Conservation (phyloP, 2,888 invertebrate genomes). For the Chloromyia formosa region DNA sequence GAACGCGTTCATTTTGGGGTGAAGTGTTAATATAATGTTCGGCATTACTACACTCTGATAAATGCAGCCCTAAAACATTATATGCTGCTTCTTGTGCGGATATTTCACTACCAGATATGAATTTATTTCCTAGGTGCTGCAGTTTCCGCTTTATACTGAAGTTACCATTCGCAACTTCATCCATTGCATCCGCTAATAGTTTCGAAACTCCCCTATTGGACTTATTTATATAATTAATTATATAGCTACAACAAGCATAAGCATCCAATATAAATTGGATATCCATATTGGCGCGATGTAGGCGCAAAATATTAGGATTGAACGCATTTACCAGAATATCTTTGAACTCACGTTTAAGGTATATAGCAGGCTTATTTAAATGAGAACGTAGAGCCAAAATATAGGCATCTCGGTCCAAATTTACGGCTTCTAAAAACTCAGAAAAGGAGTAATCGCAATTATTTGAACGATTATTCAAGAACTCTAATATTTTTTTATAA, state of each 20-base stretch:
- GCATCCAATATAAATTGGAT: conserved; percentile 57
- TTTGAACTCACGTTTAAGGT: neutral
- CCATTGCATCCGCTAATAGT: conserved; percentile 51
- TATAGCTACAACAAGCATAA: conserved; percentile 57
- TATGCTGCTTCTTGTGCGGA: conserved; percentile 55
- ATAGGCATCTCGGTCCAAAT: neutral
- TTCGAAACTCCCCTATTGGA: conserved; percentile 47
- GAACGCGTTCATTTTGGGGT: too few relatives aligned
- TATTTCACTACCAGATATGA: conserved; percentile 52
- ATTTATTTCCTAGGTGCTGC: conserved; percentile 50
- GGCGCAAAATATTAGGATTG: conserved; percentile 51
- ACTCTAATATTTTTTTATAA: too few relatives aligned
- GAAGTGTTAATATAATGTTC: conserved; percentile 16
- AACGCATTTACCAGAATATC: conserved; percentile 49
- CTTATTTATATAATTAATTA: conserved; percentile 54
- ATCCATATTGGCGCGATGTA: conserved; percentile 57
- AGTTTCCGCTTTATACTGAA: conserved; percentile 52
- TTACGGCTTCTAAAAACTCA: neutral
- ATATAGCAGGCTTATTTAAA: neutral
- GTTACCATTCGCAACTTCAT: conserved; percentile 53
- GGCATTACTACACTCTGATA: conserved; percentile 14
- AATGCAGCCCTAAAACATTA: conserved; percentile 49
- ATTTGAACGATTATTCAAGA: neutral
- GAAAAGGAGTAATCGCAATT: neutral
- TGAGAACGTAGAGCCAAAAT: neutral